These are phyloP conservation scores for Zaprionus vittiger DNA, from an alignment of 1,140 invertebrate species.

Conservation along the genomic window DNA sequence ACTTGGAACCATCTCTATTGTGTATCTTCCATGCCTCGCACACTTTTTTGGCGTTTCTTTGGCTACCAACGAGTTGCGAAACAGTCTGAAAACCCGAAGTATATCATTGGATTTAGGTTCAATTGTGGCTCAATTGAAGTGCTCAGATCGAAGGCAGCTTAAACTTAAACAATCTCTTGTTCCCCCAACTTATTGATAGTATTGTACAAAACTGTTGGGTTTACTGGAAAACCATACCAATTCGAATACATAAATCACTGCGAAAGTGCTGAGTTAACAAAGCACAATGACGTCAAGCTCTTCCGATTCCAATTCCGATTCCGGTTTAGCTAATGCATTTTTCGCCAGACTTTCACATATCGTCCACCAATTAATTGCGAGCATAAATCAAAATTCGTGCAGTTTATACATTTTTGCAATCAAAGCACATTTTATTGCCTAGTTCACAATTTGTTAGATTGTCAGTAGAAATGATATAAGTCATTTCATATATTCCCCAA, in stretches of 20 bases:
- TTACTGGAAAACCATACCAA: conserved; percentile 21
- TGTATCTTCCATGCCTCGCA: neutral
- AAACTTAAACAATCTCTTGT: too few species aligned
- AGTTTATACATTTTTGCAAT: conserved; percentile 28
- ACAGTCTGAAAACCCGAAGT: neutral
- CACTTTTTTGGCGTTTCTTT: conserved; percentile 1
- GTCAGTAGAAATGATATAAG: too few species aligned
- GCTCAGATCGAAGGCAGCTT: too few species aligned
- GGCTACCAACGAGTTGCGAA: neutral
- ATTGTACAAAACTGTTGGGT: neutral
- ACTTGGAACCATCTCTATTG: neutral
- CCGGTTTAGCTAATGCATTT: conserved; percentile 47
- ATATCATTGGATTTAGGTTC: neutral
- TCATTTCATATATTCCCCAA: neutral
- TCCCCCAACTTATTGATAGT: conserved; percentile 7
- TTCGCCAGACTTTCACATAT: conserved; percentile 18
- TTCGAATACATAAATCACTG: conserved; percentile 47
- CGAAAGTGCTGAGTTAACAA: conserved; percentile 28
- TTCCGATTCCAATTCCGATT: conserved; percentile 52
- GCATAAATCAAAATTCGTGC: conserved; percentile 63
- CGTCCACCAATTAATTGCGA: conserved; percentile 54
- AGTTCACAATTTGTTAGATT: neutral
- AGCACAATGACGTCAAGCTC: conserved; percentile 37
- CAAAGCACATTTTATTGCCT: conserved; percentile 41
- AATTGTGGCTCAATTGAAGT: neutral